Base-by-base conservation (phyloP, 1,140 invertebrate species). In the Paralvinella palmiformis region DNA sequence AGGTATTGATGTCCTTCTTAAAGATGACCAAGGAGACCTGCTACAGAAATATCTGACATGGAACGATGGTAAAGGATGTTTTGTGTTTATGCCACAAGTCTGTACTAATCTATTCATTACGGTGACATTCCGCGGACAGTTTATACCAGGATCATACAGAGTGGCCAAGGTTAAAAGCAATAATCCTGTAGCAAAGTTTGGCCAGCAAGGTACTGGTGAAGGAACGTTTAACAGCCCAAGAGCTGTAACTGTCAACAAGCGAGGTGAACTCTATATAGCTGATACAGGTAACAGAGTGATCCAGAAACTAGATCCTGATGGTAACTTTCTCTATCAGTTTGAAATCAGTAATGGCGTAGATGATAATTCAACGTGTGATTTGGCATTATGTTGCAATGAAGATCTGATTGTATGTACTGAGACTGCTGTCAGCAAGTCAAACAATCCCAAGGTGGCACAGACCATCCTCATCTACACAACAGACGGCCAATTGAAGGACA, bases 211-310 rank as follows among this genome's bases (percentile, higher is more conserved):
- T 17, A 29, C 27, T 32, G 60, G 60, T 20, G 29, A 31, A 27
- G 60, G 60, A 17, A 62, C 17, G 36, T 62, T 62, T 32, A 3
- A 29, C 22, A 32, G 44, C 50, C 60, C 60, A 29, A 24, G 60
- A 17, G 60, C 60, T 17, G 27, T 62, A 20, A 45, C 48, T 22
- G 10, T 48, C 22, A 45, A 62, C 31, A 50, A 6, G 15, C 29
- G 27, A 17, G 60, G 60, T 45, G 31, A 52, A 13, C 27, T 62
- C 15, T 62, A 62, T 27, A 27, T 62, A 6, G 60, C 60, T 1
- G 60, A 62, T 31, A 62, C 60, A 4, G 60, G 60, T 4, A 62
- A 62, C 36, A 44, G 24, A 29, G 24, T 62, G 27, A 62, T 62
- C 29, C 60, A 62, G 48, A 62, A 62, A 24, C 48, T 62, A 32